Percentiles rank a stretch among this genome's conserved stretches.
Evolutionary conservation across 37 sponge, comb jelly and placozoan species (phyloP).

Genomic region (Agelas oroides): DNA sequence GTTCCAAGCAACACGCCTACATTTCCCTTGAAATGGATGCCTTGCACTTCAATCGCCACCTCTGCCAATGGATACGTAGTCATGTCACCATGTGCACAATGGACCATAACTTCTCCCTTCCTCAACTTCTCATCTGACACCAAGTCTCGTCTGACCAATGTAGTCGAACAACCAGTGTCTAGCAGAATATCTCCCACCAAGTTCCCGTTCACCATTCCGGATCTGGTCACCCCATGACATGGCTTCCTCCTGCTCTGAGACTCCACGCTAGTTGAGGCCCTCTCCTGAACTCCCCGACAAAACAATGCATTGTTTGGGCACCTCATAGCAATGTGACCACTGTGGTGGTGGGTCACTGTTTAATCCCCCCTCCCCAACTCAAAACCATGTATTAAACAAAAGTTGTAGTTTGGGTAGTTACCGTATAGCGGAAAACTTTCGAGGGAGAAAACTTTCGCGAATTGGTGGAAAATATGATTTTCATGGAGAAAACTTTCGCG

Average conservation of each 20-base stretch:
- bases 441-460: too few species aligned
- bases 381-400: too few species aligned
- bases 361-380: too few species aligned
- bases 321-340: slow-evolving; percentile 1
- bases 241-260: too few species aligned
- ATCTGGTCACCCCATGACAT: too few species aligned
- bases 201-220: neutral
- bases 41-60: slow-evolving; percentile 3
- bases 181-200: slow-evolving; percentile 24
- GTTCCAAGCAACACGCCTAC: slow-evolving; percentile 17
- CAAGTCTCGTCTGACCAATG: slow-evolving; percentile 21
- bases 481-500: too few species aligned
- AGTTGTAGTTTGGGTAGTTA: too few species aligned
- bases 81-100: slow-evolving; percentile 38
- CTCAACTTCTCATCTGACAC: slow-evolving; percentile 14
- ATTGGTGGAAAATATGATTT: too few species aligned
- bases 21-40: neutral
- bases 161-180: slow-evolving; percentile 36
- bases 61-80: slow-evolving; percentile 36
- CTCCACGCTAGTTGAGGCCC: too few species aligned
- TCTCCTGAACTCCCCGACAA: neutral
- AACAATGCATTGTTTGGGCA: neutral
- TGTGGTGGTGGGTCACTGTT: too few species aligned
- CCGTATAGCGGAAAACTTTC: too few species aligned
- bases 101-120: slow-evolving; percentile 3